Evolutionary conservation across 2,888 invertebrate genomes (phyloP), one percentile per base, ranked within the genome.

Genomic region (Lacanobia wlatinum): DNA sequence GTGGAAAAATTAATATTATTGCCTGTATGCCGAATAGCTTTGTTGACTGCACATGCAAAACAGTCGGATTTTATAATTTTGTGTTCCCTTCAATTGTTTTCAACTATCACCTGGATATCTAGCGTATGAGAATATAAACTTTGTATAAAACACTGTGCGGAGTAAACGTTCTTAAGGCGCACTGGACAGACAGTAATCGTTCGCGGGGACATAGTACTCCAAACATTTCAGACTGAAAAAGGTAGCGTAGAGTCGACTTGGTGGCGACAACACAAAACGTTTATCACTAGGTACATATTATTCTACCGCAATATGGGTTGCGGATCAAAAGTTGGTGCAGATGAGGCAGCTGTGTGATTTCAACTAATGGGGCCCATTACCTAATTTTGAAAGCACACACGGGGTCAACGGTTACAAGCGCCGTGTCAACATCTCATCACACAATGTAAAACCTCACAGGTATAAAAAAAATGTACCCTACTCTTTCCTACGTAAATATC

Each of bases 401-500:
- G 46, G 12, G 52, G 58, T 56, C 68, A 63, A 62, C 65, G 67
- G 16, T 8, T 16, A 50, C 56, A 34, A 46, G 18, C 43, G 40
- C 14, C 50, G 55, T 14, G 23, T 28, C 23, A 34, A 46, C 63
- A 58, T 18, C 18, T 58, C 46, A 53, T 40, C 53, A 56, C 34
- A n/a, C 52, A 56, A 0, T 59, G n/a, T 60, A 76, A 70, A 71
- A 65, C 84, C 68, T 76, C 71, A 74, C 46, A 67, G 63, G 62
- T 70, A 70, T 75, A 59, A 23, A 75, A 62, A 77, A 78, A 80
- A 69, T 56, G 55, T 59, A 71, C 50, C 73, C 63, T 72, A 75
- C 62, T 58, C 61, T 38, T 68, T 66, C 71, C 73, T 84, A 77
- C 58, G 28, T 73, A 73, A 78, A 83, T 76, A 81, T 79, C 23